Percentiles rank a stretch among this genome's conserved stretches.
Conservation (phyloP, 2,888 invertebrate genomes). For the Synanthedon vespiformis region DNA sequence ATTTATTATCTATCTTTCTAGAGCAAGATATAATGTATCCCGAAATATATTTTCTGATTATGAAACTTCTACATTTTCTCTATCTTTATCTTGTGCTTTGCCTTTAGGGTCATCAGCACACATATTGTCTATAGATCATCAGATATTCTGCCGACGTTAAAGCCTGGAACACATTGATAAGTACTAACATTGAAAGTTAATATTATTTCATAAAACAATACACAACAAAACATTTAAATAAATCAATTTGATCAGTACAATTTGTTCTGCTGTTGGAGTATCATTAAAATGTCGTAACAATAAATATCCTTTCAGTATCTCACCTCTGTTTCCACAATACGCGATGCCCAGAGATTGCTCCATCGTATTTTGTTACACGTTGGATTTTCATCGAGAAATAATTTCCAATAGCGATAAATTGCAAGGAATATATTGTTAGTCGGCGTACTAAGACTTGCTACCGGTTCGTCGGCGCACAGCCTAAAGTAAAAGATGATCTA, state of each 20-base stretch:
- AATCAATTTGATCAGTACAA: background rate
- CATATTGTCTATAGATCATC: too few relatives aligned
- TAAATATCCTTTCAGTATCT: constrained; percentile 16
- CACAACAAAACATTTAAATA: too few relatives aligned
- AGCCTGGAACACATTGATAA: too few relatives aligned
- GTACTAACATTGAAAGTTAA: too few relatives aligned
- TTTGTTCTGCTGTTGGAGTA: background rate
- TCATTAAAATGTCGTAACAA: constrained; percentile 15
- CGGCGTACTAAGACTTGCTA: constrained; percentile 19
- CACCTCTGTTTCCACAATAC: constrained; percentile 8
- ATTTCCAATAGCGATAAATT: constrained; percentile 46
- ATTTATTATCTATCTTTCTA: too few relatives aligned
- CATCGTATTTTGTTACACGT: constrained; percentile 11
- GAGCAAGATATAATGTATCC: too few relatives aligned
- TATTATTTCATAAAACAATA: too few relatives aligned
- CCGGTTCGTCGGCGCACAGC: constrained; percentile 26
- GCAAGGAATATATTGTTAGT: constrained; percentile 38
- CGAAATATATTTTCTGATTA: too few relatives aligned
- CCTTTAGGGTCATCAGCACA: too few relatives aligned
- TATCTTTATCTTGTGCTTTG: too few relatives aligned
- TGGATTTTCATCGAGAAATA: constrained; percentile 45
- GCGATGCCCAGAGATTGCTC: constrained; percentile 1
- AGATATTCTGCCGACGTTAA: too few relatives aligned
- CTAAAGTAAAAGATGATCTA: constrained; percentile 5
- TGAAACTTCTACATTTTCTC: too few relatives aligned